Base-by-base conservation (phyloP, 1,140 invertebrate genomes). In the Lepidurus arcticus region DNA sequence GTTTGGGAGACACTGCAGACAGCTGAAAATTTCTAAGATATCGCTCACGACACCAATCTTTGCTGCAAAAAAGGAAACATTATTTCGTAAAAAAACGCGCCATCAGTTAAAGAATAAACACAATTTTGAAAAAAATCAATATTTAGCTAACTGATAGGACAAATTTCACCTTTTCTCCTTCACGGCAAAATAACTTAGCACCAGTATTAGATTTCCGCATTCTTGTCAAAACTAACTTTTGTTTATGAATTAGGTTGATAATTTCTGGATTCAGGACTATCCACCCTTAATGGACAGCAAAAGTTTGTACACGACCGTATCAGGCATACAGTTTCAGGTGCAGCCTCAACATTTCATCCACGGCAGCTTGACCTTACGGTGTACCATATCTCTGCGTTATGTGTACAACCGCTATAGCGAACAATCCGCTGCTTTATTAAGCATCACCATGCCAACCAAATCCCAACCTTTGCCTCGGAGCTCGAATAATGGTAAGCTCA, bases 341-440 rank as follows among this genome's bases (percentile, higher is more conserved):
- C 53, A 65, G 13, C 53, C 53, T 9, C 53, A 21, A n/a, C 53
- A 65, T 16, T 21, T 65, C 53, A 21, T 65, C 53, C 53, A 65
- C 8, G 53, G n/a, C 8, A 65, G 53, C 21, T 65, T 65, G 7
- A 65, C 53, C 53, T 16, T 65, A 65, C 53, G 53, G 4, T 65
- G 53, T 16, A 65, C 53, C 13, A 21, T 65, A 21, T 65, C 53
- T 21, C 53, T 21, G 16, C 16, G 53, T 65, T 65, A 65, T 21
- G 16, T 65, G n/a, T 65, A 65, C n/a, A 65, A 65, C 21, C 53
- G 53, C 13, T 65, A n/a, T 65, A 65, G 16, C 53, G 53, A 65
- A 65, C 53, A 65, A 65, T 65, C 53, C 53, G 53, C 53, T 65
- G 8, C 53, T n/a, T 7, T 65, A 21, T n/a, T 21, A 21, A 65